phyloP scores from a whole-genome alignment of 2,888 invertebrate species.

The Heteromyza rotundicornis region DNA sequence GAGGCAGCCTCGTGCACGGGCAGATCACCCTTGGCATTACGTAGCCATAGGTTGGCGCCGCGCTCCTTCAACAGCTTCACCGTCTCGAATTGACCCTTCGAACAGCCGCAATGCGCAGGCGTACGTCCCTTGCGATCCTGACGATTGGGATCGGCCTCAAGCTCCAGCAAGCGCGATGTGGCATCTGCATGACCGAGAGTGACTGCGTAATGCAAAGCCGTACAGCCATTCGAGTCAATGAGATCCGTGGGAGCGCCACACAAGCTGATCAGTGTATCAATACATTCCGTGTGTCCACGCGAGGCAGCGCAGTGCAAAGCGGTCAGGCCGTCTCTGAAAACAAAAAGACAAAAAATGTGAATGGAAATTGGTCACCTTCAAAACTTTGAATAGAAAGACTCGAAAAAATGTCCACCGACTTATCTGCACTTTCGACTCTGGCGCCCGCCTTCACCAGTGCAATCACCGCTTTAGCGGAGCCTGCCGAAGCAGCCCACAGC shows the following conservation, averaged over 20 bases:
- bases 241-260: slow-evolving; percentile 90
- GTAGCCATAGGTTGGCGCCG: slow-evolving; percentile 89
- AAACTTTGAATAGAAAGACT: no score
- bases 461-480: slow-evolving; percentile 89
- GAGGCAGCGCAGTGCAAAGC: slow-evolving; percentile 97
- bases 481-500: slow-evolving; percentile 97
- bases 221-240: slow-evolving; percentile 92
- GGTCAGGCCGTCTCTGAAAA: slow-evolving; percentile 86
- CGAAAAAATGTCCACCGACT: slow-evolving; percentile 59
- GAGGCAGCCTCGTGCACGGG: slow-evolving; percentile 96
- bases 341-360: not conserved
- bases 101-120: slow-evolving; percentile 93
- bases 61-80: slow-evolving; percentile 74
- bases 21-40: slow-evolving; percentile 92
- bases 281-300: slow-evolving; percentile 90
- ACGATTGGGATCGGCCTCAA: slow-evolving; percentile 89
- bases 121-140: slow-evolving; percentile 93
- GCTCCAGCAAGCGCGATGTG: slow-evolving; percentile 84
- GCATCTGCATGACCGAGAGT: slow-evolving; percentile 95
- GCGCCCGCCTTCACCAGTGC: slow-evolving; percentile 88
- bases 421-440: slow-evolving; percentile 80
- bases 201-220: slow-evolving; percentile 95
- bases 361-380: no score
- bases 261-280: slow-evolving; percentile 84
- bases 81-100: slow-evolving; percentile 92